phyloP scores from a whole-genome alignment of 2,797 vertebrate genomes.

The Myripristis jacobus region DNA sequence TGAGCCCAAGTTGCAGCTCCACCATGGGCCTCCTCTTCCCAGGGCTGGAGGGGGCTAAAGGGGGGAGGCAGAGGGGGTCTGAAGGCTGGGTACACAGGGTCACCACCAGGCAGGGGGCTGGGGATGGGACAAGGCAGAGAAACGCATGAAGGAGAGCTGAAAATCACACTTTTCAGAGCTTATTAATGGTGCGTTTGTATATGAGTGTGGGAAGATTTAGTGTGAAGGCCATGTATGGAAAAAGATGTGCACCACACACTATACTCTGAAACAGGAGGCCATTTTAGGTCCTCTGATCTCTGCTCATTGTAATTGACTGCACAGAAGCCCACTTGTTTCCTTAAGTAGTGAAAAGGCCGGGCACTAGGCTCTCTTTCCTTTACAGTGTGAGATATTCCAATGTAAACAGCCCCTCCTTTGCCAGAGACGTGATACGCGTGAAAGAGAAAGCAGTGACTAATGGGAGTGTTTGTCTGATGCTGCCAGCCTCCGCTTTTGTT shows the following conservation, averaged over 20 bases:
- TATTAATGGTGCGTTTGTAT: conserved; percentile 74
- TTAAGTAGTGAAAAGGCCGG: conserved; percentile 66
- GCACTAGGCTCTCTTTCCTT: conserved; percentile 71
- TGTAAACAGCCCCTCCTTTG: conserved; percentile 76
- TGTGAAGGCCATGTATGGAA: conserved; percentile 42
- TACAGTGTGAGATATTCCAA: conserved; percentile 75
- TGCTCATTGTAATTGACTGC: conserved; percentile 73
- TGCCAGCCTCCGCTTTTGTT: conserved; percentile 81
- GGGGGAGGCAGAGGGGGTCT: conserved; percentile 63
- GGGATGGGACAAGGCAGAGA: conserved; percentile 69
- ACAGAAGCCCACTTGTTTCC: conserved; percentile 73
- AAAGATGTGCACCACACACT: conserved; percentile 73
- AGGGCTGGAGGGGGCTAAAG: conserved; percentile 68
- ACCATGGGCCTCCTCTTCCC: conserved; percentile 80
- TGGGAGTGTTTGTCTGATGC: conserved; percentile 80
- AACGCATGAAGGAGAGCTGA: conserved; percentile 64
- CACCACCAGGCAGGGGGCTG: conserved; percentile 79
- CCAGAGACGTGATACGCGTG: conserved; percentile 60
- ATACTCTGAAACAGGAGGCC: conserved; percentile 66
- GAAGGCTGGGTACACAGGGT: conserved; percentile 74
- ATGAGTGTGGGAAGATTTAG: conserved; percentile 77
- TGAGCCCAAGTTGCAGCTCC: conserved; percentile 84
- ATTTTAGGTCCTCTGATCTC: conserved; percentile 74
- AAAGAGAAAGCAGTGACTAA: conserved; percentile 80
- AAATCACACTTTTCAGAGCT: conserved; percentile 75